Evolutionary conservation across 2,113 vertebrate genomes (phyloP).

Genomic region (Podiceps cristatus): DNA sequence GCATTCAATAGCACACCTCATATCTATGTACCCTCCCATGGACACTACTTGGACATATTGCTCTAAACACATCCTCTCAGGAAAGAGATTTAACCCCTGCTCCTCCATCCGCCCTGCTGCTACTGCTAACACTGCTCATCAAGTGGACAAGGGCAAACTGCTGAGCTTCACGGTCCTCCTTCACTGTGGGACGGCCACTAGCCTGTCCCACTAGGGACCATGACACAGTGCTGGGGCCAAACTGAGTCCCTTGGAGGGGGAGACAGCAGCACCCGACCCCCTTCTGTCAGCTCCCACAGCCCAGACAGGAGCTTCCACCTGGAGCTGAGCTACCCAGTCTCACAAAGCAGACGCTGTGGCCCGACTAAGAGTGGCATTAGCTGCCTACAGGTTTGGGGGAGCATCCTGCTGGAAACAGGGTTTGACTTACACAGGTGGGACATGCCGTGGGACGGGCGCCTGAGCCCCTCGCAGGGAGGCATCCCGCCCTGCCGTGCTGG

Average conservation of each 20-base stretch:
- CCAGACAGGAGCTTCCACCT: accelerated
- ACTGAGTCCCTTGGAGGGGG: not conserved
- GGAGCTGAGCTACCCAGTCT: not conserved
- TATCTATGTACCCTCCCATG: not conserved
- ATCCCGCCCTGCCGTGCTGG: not conserved
- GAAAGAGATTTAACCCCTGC: not conserved
- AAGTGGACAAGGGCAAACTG: not conserved
- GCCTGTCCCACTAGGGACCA: not conserved
- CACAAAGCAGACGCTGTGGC: not conserved
- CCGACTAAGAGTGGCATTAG: accelerated
- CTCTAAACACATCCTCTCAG: not conserved
- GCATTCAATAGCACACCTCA: not conserved
- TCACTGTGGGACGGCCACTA: not conserved
- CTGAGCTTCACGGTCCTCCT: not conserved
- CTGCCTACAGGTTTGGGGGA: not conserved
- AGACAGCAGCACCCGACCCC: not conserved
- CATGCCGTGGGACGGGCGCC: not conserved
- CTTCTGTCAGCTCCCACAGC: not conserved
- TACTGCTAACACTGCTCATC: not conserved
- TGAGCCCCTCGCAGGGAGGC: not conserved
- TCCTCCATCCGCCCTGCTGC: not conserved
- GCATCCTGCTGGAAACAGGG: not conserved
- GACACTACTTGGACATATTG: not conserved
- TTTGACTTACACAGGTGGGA: constrained; percentile 58
- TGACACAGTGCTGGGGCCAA: not conserved